phyloP scores from a whole-genome alignment of 2,113 vertebrate genomes.

The Psephotus haematonotus region DNA sequence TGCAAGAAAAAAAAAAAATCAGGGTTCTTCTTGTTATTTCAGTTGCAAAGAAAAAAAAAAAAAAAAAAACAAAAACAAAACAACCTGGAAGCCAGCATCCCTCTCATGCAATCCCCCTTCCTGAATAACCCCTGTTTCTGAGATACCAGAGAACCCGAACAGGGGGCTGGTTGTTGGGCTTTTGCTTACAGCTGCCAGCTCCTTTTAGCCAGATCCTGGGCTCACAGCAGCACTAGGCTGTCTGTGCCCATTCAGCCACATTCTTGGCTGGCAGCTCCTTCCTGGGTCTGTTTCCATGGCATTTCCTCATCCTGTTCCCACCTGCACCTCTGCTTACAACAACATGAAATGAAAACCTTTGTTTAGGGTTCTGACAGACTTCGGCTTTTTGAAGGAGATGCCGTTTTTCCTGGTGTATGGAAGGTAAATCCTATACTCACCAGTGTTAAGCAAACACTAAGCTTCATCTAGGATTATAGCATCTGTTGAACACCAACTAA shows the following conservation, averaged over 20 bases:
- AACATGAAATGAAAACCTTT: neutral
- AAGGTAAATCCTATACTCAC: neutral
- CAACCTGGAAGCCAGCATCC: neutral
- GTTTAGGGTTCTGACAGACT: neutral
- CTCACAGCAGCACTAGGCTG: rapidly evolving
- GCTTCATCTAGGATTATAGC: neutral
- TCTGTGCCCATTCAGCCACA: neutral
- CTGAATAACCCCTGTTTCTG: neutral
- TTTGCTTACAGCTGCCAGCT: neutral
- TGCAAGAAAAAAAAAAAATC: neutral
- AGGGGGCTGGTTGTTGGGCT: neutral
- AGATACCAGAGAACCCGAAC: neutral
- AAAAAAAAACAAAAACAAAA: neutral
- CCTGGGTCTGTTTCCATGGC: slow-evolving; percentile 11
- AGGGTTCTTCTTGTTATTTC: neutral
- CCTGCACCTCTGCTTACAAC: neutral
- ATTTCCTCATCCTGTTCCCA: neutral
- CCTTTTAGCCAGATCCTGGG: neutral
- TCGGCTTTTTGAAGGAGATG: neutral
- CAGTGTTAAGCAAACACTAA: neutral
- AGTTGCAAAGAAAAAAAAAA: neutral
- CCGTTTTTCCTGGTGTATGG: neutral
- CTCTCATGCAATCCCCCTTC: neutral
- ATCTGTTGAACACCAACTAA: neutral
- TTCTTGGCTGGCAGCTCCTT: neutral